Evolutionary conservation across 2,797 vertebrate genomes (phyloP).

Genomic region (Rallus crepitans): DNA sequence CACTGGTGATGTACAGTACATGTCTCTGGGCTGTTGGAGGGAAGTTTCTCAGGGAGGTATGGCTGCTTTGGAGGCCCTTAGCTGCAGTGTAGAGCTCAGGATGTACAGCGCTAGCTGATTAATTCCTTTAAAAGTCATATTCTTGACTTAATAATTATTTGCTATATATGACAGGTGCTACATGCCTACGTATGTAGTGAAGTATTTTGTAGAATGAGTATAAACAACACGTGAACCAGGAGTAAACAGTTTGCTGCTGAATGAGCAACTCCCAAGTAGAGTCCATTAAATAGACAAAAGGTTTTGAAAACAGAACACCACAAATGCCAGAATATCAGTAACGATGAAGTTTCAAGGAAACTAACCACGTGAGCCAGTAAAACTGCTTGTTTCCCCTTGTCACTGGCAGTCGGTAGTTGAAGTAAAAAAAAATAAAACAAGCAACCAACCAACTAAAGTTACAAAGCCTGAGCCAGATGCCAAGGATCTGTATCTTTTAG

Average conservation of each 20-base stretch:
- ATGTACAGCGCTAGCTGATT: neutral
- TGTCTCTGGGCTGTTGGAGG: neutral
- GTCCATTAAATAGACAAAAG: neutral
- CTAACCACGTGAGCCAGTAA: neutral
- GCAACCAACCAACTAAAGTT: neutral
- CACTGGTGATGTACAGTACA: rapidly evolving
- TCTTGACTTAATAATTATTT: neutral
- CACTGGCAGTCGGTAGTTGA: neutral
- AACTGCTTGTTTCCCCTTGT: neutral
- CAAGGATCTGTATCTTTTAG: neutral
- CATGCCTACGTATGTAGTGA: neutral
- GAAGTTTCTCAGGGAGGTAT: neutral
- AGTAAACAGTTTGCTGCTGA: neutral
- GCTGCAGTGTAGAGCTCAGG: neutral
- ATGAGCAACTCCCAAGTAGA: neutral
- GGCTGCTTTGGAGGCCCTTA: neutral
- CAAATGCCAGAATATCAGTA: neutral
- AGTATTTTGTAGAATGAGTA: neutral
- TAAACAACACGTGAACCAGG: neutral
- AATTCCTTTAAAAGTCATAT: neutral
- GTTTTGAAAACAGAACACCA: neutral
- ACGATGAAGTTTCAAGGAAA: neutral
- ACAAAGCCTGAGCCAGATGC: neutral
- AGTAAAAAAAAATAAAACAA: neutral
- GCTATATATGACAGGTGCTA: neutral